These are phyloP conservation scores for Dryadula phaetusa DNA, from an alignment of 2,888 invertebrate species.

Conservation along the genomic window DNA sequence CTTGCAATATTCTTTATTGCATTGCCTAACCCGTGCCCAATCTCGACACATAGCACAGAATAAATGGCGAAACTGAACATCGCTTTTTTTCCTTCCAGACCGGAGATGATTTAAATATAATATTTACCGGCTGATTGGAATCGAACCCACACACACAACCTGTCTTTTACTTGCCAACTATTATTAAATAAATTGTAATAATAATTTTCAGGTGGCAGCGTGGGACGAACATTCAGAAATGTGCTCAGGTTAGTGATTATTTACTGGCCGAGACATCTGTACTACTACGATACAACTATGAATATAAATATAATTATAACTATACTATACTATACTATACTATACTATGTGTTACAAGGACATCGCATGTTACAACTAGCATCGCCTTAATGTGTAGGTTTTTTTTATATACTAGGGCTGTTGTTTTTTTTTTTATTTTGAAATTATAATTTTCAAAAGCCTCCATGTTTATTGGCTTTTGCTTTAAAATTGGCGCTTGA, in stretches of 20 bases:
- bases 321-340: constrained; percentile 13
- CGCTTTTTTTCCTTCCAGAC: no score
- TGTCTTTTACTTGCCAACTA: background rate
- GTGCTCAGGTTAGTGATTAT: constrained; percentile 86
- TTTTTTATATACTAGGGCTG: constrained; percentile 23
- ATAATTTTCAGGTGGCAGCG: constrained; percentile 88
- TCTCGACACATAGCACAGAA: no score
- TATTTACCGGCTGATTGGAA: no score
- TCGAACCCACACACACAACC: no score
- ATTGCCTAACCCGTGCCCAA: no score
- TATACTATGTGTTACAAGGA: constrained; percentile 14
- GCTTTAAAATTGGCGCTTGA: no score
- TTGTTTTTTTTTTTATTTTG: constrained; percentile 9
- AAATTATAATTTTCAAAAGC: no score
- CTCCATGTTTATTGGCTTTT: no score
- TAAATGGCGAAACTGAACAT: no score
- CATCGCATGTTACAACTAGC: constrained; percentile 14
- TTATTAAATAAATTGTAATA: constrained; percentile 13
- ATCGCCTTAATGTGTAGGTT: constrained; percentile 30
- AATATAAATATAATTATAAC: constrained; percentile 42
- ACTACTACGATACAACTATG: background rate
- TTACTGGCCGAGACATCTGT: background rate
- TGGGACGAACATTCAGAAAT: constrained; percentile 95
- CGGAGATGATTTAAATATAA: no score
- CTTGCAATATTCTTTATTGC: no score